phyloP scores from a whole-genome alignment of 2,113 vertebrate genomes.

The Psephotus haematonotus region DNA sequence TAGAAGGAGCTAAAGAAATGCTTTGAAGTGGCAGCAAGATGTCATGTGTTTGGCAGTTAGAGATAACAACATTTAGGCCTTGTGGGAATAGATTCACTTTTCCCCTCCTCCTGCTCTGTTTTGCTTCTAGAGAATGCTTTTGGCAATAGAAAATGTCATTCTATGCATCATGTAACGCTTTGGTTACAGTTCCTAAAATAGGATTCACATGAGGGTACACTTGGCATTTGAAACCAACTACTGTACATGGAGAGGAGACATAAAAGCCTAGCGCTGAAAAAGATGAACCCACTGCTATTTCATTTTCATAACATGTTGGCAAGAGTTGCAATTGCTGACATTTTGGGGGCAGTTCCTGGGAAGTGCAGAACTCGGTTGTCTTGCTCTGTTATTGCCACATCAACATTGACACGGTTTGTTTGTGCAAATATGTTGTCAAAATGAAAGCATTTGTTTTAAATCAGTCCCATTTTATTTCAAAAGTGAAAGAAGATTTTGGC shows the following conservation, averaged over 20 bases:
- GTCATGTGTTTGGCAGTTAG: constrained; percentile 11
- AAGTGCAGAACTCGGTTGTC: constrained; percentile 1
- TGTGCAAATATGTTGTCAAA: constrained; percentile 68
- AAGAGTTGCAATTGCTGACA: constrained; percentile 11
- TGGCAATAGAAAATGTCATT: constrained; percentile 51
- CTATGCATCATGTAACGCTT: constrained; percentile 18
- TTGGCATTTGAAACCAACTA: constrained; percentile 23
- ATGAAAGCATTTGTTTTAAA: constrained; percentile 68
- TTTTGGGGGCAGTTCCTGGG: constrained; percentile 31
- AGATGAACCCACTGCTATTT: not conserved
- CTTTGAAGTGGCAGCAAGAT: constrained; percentile 49
- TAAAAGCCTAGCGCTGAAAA: not conserved
- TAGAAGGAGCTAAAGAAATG: constrained; percentile 14
- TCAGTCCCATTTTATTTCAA: constrained; percentile 60
- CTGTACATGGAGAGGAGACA: not conserved
- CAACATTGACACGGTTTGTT: constrained; percentile 69
- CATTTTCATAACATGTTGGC: not conserved
- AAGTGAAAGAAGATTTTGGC: constrained; percentile 44
- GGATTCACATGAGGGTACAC: not conserved
- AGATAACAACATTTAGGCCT: constrained; percentile 29
- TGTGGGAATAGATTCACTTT: not conserved
- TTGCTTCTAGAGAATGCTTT: constrained; percentile 54
- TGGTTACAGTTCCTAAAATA: constrained; percentile 4
- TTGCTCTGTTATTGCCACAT: constrained; percentile 52
- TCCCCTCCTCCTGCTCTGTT: not conserved